phyloP scores from a whole-genome alignment of 23 tunicate genomes.

The Oikopleura dioica region DNA sequence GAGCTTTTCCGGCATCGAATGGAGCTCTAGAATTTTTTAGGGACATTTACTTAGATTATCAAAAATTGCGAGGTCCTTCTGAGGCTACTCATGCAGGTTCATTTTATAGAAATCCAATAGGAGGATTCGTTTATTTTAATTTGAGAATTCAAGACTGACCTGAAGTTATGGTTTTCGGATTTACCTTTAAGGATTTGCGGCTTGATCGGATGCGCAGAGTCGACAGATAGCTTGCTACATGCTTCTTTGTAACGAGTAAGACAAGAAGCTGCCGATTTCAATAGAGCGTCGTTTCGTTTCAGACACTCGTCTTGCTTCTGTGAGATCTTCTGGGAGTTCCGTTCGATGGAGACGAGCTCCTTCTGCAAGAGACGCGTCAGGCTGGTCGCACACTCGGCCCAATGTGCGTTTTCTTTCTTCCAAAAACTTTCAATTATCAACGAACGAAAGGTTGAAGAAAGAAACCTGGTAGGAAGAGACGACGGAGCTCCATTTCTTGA shows the following conservation, averaged over 20 bases:
- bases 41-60: too few relatives aligned
- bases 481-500: neutral
- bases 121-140: too few relatives aligned
- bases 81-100: too few relatives aligned
- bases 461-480: neutral
- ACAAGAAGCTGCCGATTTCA: neutral
- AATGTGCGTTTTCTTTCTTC: slow-evolving; percentile 9
- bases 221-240: neutral
- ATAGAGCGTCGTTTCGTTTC: neutral
- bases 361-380: neutral
- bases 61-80: too few relatives aligned
- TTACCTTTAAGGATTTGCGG: too few relatives aligned
- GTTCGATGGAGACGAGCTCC: neutral
- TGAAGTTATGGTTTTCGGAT: too few relatives aligned
- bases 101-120: too few relatives aligned
- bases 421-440: neutral
- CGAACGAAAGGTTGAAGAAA: neutral
- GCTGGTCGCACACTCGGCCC: neutral
- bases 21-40: too few relatives aligned
- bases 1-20: too few relatives aligned
- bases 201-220: too few relatives aligned
- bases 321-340: neutral
- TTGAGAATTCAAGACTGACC: too few relatives aligned
- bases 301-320: neutral
- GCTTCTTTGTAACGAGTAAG: neutral